A percentile compares a stretch with the other conserved stretches of the same genome.
phyloP scores from a whole-genome alignment of 1,140 invertebrate species.

The Diorhabda elongata region DNA sequence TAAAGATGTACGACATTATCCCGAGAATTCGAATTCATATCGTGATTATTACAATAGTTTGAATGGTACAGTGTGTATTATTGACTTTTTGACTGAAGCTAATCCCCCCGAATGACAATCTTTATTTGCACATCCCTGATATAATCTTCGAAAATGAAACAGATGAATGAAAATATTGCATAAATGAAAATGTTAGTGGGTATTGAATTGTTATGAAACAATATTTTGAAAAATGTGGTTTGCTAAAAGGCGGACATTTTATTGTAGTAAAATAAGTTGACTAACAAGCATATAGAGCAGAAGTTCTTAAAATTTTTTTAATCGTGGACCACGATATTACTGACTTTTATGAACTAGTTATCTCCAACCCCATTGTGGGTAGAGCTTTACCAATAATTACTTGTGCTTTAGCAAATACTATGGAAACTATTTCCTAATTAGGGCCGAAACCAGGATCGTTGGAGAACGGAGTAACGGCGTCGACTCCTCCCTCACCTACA shows the following conservation, averaged over 20 bases:
- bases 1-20: constrained; percentile 5
- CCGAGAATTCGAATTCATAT: constrained; percentile 18
- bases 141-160: too few relatives aligned
- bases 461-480: neutral
- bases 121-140: constrained; percentile 26
- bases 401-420: constrained; percentile 9
- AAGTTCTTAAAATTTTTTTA: too few relatives aligned
- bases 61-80: constrained; percentile 32
- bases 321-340: neutral
- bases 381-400: neutral
- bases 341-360: neutral
- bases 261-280: too few relatives aligned
- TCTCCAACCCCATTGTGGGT: neutral
- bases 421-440: constrained; percentile 10
- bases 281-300: too few relatives aligned
- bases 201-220: too few relatives aligned
- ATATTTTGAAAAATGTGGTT: too few relatives aligned
- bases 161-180: too few relatives aligned
- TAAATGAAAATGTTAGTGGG: too few relatives aligned
- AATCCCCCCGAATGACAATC: constrained; percentile 34
- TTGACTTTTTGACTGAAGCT: constrained; percentile 36
- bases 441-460: neutral
- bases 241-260: too few relatives aligned
- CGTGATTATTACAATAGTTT: constrained; percentile 30
- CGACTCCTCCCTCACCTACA: neutral